Percentiles rank a stretch among this genome's conserved stretches.
Evolutionary conservation across 1,140 invertebrate genomes (phyloP).

Genomic region (Conopomorpha cramerella): DNA sequence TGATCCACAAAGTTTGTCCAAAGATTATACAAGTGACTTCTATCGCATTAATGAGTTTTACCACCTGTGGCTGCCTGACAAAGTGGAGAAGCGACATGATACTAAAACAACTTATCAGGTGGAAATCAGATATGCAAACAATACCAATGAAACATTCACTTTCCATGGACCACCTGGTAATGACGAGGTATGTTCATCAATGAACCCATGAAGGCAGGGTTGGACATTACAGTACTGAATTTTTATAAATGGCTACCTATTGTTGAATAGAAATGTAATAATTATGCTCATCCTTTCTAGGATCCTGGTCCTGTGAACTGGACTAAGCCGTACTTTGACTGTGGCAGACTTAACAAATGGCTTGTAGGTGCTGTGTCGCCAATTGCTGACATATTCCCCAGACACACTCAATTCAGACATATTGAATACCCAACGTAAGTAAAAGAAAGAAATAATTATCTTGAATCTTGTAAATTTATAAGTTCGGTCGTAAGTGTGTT

Average conservation of each 20-base stretch:
- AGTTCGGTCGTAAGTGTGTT: no score
- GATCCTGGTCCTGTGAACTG: conserved; percentile 89
- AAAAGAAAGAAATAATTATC: no score
- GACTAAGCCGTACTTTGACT: conserved; percentile 96
- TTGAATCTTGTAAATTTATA: no score
- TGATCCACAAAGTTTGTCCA: conserved; percentile 69
- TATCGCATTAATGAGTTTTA: conserved; percentile 96
- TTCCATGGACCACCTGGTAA: conserved; percentile 91
- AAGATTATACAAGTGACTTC: conserved; percentile 88
- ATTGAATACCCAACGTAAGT: conserved; percentile 93
- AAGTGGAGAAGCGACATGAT: conserved; percentile 79
- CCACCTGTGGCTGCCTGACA: conserved; percentile 85
- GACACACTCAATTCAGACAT: conserved; percentile 93
- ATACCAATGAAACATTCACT: conserved; percentile 94
- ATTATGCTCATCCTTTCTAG: conserved; percentile 11
- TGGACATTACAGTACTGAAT: no score
- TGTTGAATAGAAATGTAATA: no score
- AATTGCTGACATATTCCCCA: conserved; percentile 92
- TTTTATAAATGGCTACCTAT: no score
- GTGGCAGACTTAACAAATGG: conserved; percentile 94
- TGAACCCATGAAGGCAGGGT: conserved; percentile 5
- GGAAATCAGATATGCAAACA: conserved; percentile 91
- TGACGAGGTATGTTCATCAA: conserved; percentile 67
- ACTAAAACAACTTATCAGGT: conserved; percentile 93
- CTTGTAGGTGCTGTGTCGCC: conserved; percentile 90